Base-by-base conservation (phyloP, 2,888 invertebrate genomes). In the Apamea sordens region DNA sequence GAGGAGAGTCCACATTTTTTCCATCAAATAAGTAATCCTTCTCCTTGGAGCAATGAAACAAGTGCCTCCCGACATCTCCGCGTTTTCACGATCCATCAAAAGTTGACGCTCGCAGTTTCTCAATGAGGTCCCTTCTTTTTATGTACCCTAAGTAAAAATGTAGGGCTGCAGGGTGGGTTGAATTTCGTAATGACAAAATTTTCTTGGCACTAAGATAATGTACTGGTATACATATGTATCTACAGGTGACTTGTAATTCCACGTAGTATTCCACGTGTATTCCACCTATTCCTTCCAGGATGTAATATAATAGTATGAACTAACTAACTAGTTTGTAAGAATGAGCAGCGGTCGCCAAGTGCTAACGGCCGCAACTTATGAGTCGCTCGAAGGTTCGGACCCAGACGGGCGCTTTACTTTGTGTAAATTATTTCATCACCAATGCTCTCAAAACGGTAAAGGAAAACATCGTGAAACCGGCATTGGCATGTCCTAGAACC, bases 1-100 rank as follows among this genome's bases (percentile, higher is more conserved):
- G 47, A n/a, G 63, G 15, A 24, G 15, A 11, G 32, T n/a, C 11
- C 10, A 32, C 18, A 32, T 69, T 68, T 63, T 50, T 10, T 18
- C 24, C 53, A 64, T n/a, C 28, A 47, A 47, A 44, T 56, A 32
- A 0, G 50, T 32, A 69, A 53, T 77, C 32, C 21, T 69, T 65
- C 32, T 47, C 4, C 65, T 13, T 36, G 24, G 36, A 50, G 72
- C 65, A 77, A 81, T 75, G 69, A 75, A 77, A 63, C 64, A 81
- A 84, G 74, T 77, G 81, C 41, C 65, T 72, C 67, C n/a, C 73
- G 61, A 67, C 76, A 68, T 83, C 63, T 82, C 56, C 13, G 70
- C 4, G 50, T 81, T 84, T 61, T 86, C 69, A 81, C 53, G 78
- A 64, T 67, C 79, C 77, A 86, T 86, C 82, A 82, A 76, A 83